phyloP scores from a whole-genome alignment of 2,113 vertebrate genomes.

The Lichenostomus cassidix region DNA sequence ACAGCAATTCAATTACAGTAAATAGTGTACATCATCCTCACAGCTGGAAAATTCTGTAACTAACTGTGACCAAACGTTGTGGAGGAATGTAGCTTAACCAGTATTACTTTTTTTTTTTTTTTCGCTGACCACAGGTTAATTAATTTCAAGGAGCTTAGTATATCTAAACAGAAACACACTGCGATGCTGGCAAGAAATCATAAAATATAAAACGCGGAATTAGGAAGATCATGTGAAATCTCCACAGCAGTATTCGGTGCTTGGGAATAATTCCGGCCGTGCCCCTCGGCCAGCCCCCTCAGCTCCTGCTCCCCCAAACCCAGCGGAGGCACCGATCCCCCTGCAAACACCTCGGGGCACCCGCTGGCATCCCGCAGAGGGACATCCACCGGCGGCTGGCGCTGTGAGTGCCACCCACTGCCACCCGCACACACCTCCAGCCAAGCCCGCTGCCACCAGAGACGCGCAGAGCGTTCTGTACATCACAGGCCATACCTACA shows the following conservation, averaged over 20 bases:
- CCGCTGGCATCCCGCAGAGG: rapidly evolving
- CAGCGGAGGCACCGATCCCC: neutral
- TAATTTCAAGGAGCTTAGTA: slow-evolving; percentile 72
- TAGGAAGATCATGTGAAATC: slow-evolving; percentile 48
- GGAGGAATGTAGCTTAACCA: slow-evolving; percentile 61
- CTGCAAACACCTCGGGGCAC: neutral
- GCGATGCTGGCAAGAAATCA: slow-evolving; percentile 66
- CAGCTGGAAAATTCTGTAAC: slow-evolving; percentile 74
- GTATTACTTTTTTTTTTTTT: neutral
- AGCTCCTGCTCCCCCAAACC: neutral
- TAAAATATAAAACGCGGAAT: slow-evolving; percentile 39
- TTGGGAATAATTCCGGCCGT: neutral
- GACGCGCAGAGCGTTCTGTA: rapidly evolving
- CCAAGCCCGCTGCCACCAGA: rapidly evolving
- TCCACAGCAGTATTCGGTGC: neutral
- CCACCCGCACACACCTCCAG: rapidly evolving
- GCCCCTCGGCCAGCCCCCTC: neutral
- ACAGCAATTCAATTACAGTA: slow-evolving; percentile 79
- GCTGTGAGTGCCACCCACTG: rapidly evolving
- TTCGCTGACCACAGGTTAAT: slow-evolving; percentile 71
- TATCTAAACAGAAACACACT: slow-evolving; percentile 74
- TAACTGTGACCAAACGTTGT: slow-evolving; percentile 63
- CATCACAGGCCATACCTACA: neutral
- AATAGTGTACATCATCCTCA: slow-evolving; percentile 65
- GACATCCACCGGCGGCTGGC: neutral